Evolutionary conservation across 2,888 invertebrate species (phyloP).

Genomic region (Hirtodrosophila alboralis): DNA sequence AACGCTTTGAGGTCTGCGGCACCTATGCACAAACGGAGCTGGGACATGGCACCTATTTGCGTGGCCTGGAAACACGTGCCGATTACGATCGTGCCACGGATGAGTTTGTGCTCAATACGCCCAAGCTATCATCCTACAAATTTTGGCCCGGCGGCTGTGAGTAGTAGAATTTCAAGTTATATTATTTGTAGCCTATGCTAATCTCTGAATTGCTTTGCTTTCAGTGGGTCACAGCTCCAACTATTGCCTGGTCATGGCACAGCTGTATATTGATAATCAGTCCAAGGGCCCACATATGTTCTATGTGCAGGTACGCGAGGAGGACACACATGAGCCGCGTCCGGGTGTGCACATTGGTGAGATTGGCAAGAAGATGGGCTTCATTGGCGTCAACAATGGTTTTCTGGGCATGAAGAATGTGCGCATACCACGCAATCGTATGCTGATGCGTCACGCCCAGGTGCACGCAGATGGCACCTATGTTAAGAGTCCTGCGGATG

Average conservation of each 20-base stretch:
- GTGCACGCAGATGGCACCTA: conserved; percentile 96
- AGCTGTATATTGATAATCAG: conserved; percentile 91
- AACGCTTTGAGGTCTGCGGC: conserved; percentile 92
- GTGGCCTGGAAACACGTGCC: conserved; percentile 95
- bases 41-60: conserved; percentile 96
- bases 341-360: conserved; percentile 95
- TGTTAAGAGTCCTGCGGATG: conserved; percentile 91
- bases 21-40: conserved; percentile 99
- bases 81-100: conserved; percentile 92
- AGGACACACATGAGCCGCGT: conserved; percentile 93
- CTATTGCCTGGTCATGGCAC: conserved; percentile 95
- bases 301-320: conserved; percentile 95
- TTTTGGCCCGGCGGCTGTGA: conserved; percentile 98
- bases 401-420: conserved; percentile 94
- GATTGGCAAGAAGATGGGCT: conserved; percentile 96
- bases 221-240: conserved; percentile 96
- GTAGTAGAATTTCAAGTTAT: conserved; percentile 84
- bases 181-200: neutral
- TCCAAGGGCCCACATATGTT: conserved; percentile 96
- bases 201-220: neutral
- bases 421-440: conserved; percentile 92
- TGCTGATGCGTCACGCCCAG: conserved; percentile 97
- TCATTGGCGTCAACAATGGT: conserved; percentile 96
- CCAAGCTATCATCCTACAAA: conserved; percentile 94
- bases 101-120: conserved; percentile 94